phyloP scores from a whole-genome alignment of 2,888 invertebrate species.

The Brassicogethes aeneus region DNA sequence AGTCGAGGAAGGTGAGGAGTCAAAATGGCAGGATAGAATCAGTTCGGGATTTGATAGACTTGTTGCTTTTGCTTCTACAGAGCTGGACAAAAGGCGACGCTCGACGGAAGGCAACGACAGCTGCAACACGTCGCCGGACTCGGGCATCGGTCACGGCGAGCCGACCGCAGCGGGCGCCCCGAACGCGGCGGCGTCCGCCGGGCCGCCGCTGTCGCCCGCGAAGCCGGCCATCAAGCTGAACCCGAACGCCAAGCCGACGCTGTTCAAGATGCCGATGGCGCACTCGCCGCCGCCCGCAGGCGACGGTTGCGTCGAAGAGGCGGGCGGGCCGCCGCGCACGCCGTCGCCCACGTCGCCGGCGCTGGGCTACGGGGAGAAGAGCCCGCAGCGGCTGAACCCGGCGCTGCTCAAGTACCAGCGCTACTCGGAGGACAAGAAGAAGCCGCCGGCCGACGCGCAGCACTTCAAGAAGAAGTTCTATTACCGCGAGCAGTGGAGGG shows the following conservation, averaged over 20 bases:
- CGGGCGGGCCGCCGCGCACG: constrained; percentile 47
- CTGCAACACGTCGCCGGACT: constrained; percentile 81
- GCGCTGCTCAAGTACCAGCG: constrained; percentile 52
- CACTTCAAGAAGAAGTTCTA: constrained; percentile 79
- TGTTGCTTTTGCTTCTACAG: constrained; percentile 88
- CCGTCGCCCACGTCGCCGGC: constrained; percentile 47
- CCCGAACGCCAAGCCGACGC: constrained; percentile 33
- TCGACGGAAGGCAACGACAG: constrained; percentile 68
- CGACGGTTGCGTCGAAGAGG: constrained; percentile 41
- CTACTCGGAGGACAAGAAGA: constrained; percentile 40
- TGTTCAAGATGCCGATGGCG: constrained; percentile 38
- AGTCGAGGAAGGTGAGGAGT: constrained; percentile 63
- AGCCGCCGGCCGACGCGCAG: constrained; percentile 44
- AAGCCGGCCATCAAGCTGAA: constrained; percentile 35
- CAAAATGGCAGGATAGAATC: constrained; percentile 89
- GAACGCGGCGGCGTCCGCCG: constrained; percentile 34
- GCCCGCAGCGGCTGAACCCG: constrained; percentile 42
- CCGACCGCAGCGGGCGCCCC: constrained; percentile 43
- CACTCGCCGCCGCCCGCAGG: constrained; percentile 43
- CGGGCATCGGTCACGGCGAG: constrained; percentile 69
- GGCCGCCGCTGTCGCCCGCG: too few relatives aligned
- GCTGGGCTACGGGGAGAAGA: constrained; percentile 33
- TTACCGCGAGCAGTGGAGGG: constrained; percentile 60
- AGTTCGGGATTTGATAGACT: constrained; percentile 89
- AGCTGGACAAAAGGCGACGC: constrained; percentile 77